Base-by-base conservation (phyloP, 2,888 invertebrate species). In the Diarsia rubi region DNA sequence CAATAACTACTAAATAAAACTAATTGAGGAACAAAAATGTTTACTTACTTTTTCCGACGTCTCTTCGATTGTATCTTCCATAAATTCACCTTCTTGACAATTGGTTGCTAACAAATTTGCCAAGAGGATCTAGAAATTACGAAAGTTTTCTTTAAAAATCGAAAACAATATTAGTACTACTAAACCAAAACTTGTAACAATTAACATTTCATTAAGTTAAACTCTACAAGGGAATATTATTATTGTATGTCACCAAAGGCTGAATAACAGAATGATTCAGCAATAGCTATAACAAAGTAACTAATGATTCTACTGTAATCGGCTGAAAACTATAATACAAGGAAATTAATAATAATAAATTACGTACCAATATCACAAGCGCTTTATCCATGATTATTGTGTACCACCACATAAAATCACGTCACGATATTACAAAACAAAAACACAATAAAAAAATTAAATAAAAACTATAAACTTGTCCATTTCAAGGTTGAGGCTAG, bases 401-500 rank as follows among this genome's bases (percentile, higher is more conserved):
- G 65, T 80, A 83, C 66, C 84, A 88, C 89, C 89, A 92, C 90
- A 85, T 82, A 82, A 78, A 80, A 76, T 67, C 82, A 88, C 81
- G 87, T 84, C 90, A 93, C 91, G 64, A 71, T 71, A 82, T 75
- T 84, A 72, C 54, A 82, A 81, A 87, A 88, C 77, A 64, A 82
- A 85, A 81, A 83, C 70, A 84, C 78, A 71, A 78, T 37, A 59
- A 82, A 82, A 86, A 86, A 86, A 83, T 78, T 77, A 81, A 47
- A 82, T 83, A 85, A 87, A 81, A 80, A 76, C 70, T 78, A 77
- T 84, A 76, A 88, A 90, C 91, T 88, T 91, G 93, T 92, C 94
- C 96, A 95, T 94, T 93, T 92, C 96, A 96, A 96, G 95, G 95
- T 95, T 92, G 95, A 89, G 88, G 89, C 90, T 91, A 90, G 86